Percentiles rank a stretch among this genome's conserved stretches.
Evolutionary conservation across 2,797 vertebrate species (phyloP).

Genomic region (Anas acuta): DNA sequence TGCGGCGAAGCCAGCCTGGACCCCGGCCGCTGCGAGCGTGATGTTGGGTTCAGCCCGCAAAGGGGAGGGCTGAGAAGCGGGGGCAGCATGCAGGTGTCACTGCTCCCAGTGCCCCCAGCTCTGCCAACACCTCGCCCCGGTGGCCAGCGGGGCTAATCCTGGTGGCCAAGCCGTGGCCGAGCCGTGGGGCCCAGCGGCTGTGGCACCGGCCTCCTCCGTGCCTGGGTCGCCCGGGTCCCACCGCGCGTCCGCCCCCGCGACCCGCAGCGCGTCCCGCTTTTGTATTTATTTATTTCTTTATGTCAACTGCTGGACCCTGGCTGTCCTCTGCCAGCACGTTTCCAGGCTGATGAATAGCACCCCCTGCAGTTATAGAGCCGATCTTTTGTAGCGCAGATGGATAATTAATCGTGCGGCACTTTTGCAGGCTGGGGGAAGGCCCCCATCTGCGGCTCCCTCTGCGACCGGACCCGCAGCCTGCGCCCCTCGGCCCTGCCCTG

Average conservation of each 20-base stretch:
- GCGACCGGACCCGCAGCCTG: not conserved
- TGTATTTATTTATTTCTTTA: constrained; percentile 61
- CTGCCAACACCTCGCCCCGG: not conserved
- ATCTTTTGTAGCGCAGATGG: constrained; percentile 47
- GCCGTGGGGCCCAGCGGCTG: not conserved
- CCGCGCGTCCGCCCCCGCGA: not conserved
- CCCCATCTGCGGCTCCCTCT: not conserved
- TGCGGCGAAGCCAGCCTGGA: not conserved
- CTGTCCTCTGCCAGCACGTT: constrained; percentile 21
- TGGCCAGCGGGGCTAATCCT: not conserved
- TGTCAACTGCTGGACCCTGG: constrained; percentile 46
- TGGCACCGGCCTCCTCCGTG: not conserved
- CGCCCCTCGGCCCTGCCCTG: not conserved
- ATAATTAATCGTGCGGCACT: constrained; percentile 61
- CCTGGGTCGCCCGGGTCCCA: not conserved
- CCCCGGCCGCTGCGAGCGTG: not conserved
- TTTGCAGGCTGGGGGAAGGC: constrained; percentile 43
- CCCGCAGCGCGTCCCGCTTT: constrained; percentile 12
- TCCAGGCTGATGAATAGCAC: constrained; percentile 66
- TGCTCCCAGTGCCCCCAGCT: not conserved
- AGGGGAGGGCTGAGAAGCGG: constrained; percentile 51
- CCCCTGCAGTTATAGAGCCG: constrained; percentile 47
- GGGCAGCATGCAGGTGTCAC: constrained; percentile 47
- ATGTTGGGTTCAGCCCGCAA: constrained; percentile 26
- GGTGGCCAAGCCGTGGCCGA: not conserved